These are phyloP conservation scores for Masticophis lateralis DNA, from an alignment of 2,797 vertebrate species.

Conservation along the genomic window DNA sequence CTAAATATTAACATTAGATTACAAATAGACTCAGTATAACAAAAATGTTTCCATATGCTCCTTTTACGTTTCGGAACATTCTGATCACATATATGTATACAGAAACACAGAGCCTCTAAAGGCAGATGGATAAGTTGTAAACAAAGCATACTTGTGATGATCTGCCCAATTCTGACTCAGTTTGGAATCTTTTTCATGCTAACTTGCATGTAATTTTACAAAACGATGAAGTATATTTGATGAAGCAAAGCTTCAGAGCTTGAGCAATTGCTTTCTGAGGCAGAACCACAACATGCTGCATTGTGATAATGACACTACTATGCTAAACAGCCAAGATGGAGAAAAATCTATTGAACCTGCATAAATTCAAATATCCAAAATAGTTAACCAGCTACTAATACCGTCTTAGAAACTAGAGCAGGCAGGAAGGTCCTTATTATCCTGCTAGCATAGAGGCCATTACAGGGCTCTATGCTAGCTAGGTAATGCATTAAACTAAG, in stretches of 20 bases:
- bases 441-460: not conserved
- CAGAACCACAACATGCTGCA: conserved; percentile 20
- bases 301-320: conserved; percentile 38
- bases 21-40: not conserved
- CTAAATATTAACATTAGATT: not conserved
- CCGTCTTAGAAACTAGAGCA: conserved; percentile 29
- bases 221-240: conserved; percentile 38
- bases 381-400: conserved; percentile 29
- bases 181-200: not conserved
- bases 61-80: not conserved
- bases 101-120: not conserved
- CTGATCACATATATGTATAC: not conserved
- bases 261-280: conserved; percentile 41
- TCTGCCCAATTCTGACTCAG: not conserved
- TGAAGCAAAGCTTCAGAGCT: conserved; percentile 33
- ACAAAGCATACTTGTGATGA: not conserved
- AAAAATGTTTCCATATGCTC: not conserved
- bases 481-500: not conserved
- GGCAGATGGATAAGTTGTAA: not conserved
- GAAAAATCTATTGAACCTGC: conserved; percentile 29
- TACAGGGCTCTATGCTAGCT: not conserved
- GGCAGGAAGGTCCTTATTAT: conserved; percentile 1
- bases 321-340: conserved; percentile 29
- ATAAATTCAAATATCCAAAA: conserved; percentile 49
- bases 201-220: conserved; percentile 7